A percentile compares a stretch with the other conserved stretches of the same genome.
These are phyloP conservation scores for Aldrovandia affinis DNA, from an alignment of 2,797 vertebrate genomes.

Conservation along the genomic window DNA sequence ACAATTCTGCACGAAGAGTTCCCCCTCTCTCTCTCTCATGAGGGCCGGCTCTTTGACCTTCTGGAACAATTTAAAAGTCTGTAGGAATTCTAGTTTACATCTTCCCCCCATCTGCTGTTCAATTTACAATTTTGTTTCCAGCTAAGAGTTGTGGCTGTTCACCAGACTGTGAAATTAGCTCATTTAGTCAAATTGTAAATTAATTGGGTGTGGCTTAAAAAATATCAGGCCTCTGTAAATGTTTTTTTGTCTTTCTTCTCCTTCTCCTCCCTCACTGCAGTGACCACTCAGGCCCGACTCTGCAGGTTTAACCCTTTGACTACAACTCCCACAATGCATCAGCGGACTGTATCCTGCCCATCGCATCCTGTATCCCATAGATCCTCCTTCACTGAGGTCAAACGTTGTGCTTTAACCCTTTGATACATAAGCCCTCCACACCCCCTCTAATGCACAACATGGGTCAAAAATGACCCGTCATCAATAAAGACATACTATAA, in stretches of 20 bases:
- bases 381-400: too few species aligned
- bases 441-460: too few species aligned
- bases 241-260: conserved; percentile 28
- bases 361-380: too few species aligned
- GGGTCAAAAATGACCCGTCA: too few species aligned
- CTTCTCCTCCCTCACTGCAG: conserved; percentile 33
- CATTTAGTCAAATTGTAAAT: conserved; percentile 55
- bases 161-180: conserved; percentile 54
- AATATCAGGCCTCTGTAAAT: conserved; percentile 45
- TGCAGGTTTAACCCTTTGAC: neutral
- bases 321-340: too few species aligned
- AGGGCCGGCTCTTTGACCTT: conserved; percentile 9
- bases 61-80: conserved; percentile 30
- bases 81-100: conserved; percentile 39
- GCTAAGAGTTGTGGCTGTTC: conserved; percentile 36
- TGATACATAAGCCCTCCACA: too few species aligned
- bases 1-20: neutral
- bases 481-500: too few species aligned
- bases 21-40: neutral
- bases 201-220: conserved; percentile 52
- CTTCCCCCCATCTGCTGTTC: conserved; percentile 33
- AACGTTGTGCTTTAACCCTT: too few species aligned
- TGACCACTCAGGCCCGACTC: conserved; percentile 23
- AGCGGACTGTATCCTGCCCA: too few species aligned
- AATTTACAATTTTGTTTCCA: conserved; percentile 35